A percentile compares a stretch with the other conserved stretches of the same genome.
phyloP scores from a whole-genome alignment of 1,140 invertebrate genomes.

The Leptinotarsa defecta region DNA sequence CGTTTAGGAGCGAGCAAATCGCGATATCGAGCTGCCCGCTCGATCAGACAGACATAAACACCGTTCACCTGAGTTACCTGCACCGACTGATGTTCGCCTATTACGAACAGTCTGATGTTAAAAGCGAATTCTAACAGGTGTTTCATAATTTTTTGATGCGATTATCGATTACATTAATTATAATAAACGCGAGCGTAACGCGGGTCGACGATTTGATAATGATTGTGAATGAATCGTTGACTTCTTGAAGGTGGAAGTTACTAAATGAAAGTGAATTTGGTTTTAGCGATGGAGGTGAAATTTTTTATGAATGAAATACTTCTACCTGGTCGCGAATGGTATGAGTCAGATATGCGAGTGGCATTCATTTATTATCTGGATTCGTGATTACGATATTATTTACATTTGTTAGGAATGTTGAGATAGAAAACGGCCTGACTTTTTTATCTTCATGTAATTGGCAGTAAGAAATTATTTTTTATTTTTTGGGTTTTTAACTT shows the following conservation, averaged over 20 bases:
- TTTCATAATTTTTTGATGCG: constrained; percentile 43
- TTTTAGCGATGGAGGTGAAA: constrained; percentile 15
- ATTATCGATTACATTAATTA: constrained; percentile 26
- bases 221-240: background rate
- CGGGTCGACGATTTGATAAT: constrained; percentile 4
- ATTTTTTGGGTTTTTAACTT: too few species aligned
- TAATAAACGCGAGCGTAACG: constrained; percentile 15
- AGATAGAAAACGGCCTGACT: too few species aligned
- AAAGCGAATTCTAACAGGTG: constrained; percentile 53
- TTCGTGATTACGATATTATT: too few species aligned
- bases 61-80: constrained; percentile 28
- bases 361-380: background rate
- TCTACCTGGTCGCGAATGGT: background rate
- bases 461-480: too few species aligned
- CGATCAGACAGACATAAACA: constrained; percentile 23
- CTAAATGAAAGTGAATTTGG: constrained; percentile 24
- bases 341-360: background rate
- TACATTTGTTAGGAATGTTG: too few species aligned
- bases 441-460: too few species aligned
- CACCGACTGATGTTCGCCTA: constrained; percentile 37
- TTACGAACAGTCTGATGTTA: constrained; percentile 42
- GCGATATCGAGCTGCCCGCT: constrained; percentile 27
- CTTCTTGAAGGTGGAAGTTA: background rate
- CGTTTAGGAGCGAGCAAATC: constrained; percentile 23
- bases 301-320: constrained; percentile 16